Conservation (phyloP, 2,888 invertebrate species). For the Tolmerus cingulatus region DNA sequence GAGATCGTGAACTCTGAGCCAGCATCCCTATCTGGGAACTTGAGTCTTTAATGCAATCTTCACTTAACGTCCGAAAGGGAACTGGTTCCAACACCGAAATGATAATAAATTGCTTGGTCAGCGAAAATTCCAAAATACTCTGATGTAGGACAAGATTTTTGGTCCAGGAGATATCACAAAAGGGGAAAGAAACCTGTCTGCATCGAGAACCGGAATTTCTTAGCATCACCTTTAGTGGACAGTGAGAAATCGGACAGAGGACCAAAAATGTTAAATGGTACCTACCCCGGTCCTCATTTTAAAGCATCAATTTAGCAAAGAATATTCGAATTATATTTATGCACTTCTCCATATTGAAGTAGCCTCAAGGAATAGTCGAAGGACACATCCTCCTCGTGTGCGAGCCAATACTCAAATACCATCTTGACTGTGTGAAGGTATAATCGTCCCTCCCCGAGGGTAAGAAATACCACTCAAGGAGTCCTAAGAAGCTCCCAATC, state of each 20-base stretch:
- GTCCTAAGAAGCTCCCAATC: neutral
- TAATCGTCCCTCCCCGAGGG: neutral
- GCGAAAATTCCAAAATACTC: neutral
- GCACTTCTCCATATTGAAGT: neutral
- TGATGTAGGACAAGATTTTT: slow-evolving; percentile 21
- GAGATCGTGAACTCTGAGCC: slow-evolving; percentile 28
- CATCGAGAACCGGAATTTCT: neutral
- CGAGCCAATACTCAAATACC: neutral
- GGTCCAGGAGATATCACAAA: neutral
- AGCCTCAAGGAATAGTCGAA: neutral
- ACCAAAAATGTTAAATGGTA: neutral
- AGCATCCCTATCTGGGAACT: slow-evolving; percentile 18
- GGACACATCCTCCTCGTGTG: neutral
- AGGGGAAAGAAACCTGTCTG: slow-evolving; percentile 15
- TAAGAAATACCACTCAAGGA: neutral
- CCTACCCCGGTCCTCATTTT: neutral
- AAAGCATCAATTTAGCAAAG: neutral
- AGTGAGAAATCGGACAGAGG: slow-evolving; percentile 6
- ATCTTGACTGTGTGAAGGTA: neutral
- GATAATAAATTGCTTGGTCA: neutral
- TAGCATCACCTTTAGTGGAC: neutral
- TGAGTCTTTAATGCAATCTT: slow-evolving; percentile 7
- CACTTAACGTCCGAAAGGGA: slow-evolving; percentile 17
- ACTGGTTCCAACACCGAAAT: neutral
- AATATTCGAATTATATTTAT: neutral